Evolutionary conservation across 2,888 invertebrate genomes (phyloP).

Genomic region (Cantharis nigra): DNA sequence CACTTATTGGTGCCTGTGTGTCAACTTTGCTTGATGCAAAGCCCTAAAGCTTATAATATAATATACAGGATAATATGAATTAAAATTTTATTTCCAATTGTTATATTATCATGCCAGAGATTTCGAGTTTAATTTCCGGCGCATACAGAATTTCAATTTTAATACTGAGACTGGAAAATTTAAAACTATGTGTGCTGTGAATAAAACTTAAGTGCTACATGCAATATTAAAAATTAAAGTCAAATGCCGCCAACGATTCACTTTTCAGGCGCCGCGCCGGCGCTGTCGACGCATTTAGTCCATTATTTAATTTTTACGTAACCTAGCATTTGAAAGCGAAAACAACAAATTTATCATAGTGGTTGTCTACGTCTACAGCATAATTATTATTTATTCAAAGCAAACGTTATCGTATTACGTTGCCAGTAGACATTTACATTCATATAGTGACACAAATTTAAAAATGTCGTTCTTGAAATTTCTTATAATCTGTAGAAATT

Average conservation of each 20-base stretch:
- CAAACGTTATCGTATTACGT: not conserved
- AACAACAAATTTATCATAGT: not conserved
- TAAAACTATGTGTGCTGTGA: not conserved
- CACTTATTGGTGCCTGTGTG: too few relatives aligned
- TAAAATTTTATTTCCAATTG: too few relatives aligned
- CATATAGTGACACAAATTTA: too few relatives aligned
- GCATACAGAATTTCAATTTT: too few relatives aligned
- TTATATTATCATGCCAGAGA: too few relatives aligned
- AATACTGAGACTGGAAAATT: not conserved
- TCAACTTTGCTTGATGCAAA: too few relatives aligned
- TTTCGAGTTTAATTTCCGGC: too few relatives aligned
- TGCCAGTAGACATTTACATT: too few relatives aligned
- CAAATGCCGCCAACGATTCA: not conserved
- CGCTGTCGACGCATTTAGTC: not conserved
- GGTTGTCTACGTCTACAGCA: not conserved
- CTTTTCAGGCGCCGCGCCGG: not conserved
- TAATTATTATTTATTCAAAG: not conserved
- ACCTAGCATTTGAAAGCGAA: not conserved
- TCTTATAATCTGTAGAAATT: too few relatives aligned
- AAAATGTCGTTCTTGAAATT: too few relatives aligned
- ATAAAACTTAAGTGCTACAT: not conserved
- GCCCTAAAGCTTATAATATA: too few relatives aligned
- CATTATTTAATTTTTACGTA: not conserved
- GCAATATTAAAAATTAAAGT: not conserved
- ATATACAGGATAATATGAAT: too few relatives aligned